Evolutionary conservation across 2,888 invertebrate species (phyloP), one percentile per base, ranked within the genome.

Genomic region (Oasisia sp.): DNA sequence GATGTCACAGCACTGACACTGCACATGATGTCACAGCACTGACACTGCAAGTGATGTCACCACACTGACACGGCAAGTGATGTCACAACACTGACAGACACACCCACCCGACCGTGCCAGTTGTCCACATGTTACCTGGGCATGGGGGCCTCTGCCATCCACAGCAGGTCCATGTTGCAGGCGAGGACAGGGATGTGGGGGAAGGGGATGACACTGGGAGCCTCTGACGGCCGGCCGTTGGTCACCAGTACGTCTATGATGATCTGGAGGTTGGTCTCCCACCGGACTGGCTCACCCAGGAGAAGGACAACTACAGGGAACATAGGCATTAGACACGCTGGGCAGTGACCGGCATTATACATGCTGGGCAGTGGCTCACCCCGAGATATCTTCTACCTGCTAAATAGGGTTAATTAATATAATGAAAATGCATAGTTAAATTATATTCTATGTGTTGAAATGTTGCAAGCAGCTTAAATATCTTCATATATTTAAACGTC

Each of bases 101-200:
- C 38, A 38, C 1, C 38, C 38, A 38, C 38, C 9, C 5, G 12
- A 9, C 0, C 9, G 9, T 50, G 50, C 1, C 12, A 14, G 5
- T 74, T n/a, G n/a, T n/a, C n/a, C n/a, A n/a, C n/a, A n/a, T n/a
- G n/a, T n/a, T 74, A 97, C 97, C 97, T 97, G 0, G 97, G 97
- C 96, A 97, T 97, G 32, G 97, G 97, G 12, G 97, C 97, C 94
- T 97, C 97, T 2, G 97, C 97, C 96, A 97, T 97, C 97, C 97
- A 97, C 92, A 97, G 96, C 91, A 97, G 96, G 96, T 97, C 97
- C 97, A 97, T 97, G 94, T 97, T 97, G 94, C 97, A 97, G 0
- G 97, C 97, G 92, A 97, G 95, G n/a, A 97, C 95, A 58, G 97
- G 97, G 93, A 97, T 96, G 95, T 97, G 97, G 5, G 97, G 97